These are phyloP conservation scores for Megalops cyprinoides DNA, from an alignment of 2,797 vertebrate genomes.

Conservation along the genomic window DNA sequence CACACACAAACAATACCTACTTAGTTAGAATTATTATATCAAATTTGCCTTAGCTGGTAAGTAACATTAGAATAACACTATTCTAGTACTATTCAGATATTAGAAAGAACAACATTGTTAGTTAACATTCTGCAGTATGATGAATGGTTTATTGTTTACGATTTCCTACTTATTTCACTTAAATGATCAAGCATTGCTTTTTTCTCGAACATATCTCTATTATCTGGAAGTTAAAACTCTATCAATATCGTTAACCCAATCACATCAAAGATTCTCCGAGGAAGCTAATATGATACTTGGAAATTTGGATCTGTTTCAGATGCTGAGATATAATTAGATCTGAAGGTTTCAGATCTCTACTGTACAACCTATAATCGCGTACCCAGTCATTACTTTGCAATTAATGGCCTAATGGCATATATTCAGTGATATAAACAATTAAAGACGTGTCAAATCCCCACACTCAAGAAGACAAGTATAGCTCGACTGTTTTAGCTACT, in stretches of 20 bases:
- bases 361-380: not conserved
- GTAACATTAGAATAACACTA: too few relatives aligned
- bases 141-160: not conserved
- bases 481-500: not conserved
- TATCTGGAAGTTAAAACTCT: too few relatives aligned
- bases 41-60: too few relatives aligned
- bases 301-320: not conserved
- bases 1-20: too few relatives aligned
- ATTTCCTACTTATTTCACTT: not conserved
- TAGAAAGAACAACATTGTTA: not conserved
- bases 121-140: not conserved
- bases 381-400: slow-evolving; percentile 8
- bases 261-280: too few relatives aligned
- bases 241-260: not conserved
- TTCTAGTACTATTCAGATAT: too few relatives aligned
- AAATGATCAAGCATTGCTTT: not conserved
- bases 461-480: not conserved
- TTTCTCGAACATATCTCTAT: too few relatives aligned
- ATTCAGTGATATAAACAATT: slow-evolving; percentile 2
- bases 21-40: not conserved
- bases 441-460: not conserved
- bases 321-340: slow-evolving; percentile 1
- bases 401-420: not conserved
- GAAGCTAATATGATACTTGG: not conserved
- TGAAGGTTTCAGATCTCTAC: not conserved